phyloP scores from a whole-genome alignment of 2,113 vertebrate genomes.

The Cercocebus atys region DNA sequence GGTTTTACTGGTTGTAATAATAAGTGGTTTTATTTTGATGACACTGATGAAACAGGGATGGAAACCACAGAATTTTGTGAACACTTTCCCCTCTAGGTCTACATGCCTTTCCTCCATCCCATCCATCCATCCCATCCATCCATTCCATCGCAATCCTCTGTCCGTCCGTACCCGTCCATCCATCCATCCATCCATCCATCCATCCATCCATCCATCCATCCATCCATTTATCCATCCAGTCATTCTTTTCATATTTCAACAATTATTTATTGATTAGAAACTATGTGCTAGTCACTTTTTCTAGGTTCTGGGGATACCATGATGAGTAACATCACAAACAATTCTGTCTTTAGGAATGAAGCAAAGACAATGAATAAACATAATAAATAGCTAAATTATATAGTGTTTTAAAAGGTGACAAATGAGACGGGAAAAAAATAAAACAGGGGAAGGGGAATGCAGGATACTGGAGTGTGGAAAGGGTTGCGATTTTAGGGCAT shows the following conservation, averaged over 20 bases:
- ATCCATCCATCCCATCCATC: too few relatives aligned
- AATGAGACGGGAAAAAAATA: neutral
- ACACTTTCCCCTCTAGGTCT: neutral
- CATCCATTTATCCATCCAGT: neutral
- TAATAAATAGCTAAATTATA: neutral
- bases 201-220: neutral
- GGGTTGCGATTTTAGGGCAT: neutral
- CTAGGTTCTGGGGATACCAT: neutral
- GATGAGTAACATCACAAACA: neutral
- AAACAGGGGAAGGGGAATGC: neutral
- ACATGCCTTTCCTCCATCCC: neutral
- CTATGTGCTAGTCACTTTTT: neutral
- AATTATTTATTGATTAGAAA: conserved; percentile 5
- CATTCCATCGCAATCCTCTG: too few relatives aligned
- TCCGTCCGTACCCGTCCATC: too few relatives aligned
- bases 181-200: too few relatives aligned
- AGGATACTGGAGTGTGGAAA: neutral
- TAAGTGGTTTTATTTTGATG: neutral
- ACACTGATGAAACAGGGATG: neutral
- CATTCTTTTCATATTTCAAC: neutral
- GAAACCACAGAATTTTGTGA: neutral
- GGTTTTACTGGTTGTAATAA: neutral
- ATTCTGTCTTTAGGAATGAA: neutral
- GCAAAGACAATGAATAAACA: neutral
- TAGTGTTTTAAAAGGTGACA: neutral